phyloP scores from a whole-genome alignment of 1,140 invertebrate genomes.

The Pogonus chalceus region DNA sequence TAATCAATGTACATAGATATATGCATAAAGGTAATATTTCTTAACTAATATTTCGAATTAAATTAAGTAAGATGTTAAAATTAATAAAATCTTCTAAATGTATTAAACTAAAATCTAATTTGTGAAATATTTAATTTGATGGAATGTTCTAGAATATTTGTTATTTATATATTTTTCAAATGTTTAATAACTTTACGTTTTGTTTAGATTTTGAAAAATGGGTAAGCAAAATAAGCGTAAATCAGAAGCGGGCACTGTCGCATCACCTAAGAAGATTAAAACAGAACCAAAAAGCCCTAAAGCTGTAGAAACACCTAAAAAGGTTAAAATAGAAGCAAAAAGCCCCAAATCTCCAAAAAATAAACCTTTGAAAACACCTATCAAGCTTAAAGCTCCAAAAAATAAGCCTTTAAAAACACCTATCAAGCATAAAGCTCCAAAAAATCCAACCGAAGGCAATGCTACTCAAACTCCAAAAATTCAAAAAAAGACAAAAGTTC shows the following conservation, averaged over 20 bases:
- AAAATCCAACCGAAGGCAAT: not conserved
- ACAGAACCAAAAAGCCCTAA: not conserved
- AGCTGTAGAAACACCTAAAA: not conserved
- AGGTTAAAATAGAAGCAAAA: not conserved
- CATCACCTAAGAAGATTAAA: not conserved
- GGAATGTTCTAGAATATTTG: no score
- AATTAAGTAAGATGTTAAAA: no score
- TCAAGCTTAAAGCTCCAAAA: not conserved
- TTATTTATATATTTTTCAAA: not conserved
- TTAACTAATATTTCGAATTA: no score
- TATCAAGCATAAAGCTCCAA: not conserved
- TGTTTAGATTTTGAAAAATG: not conserved
- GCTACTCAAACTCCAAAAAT: not conserved
- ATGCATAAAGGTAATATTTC: no score
- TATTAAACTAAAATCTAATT: no score
- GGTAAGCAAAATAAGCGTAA: conserved; percentile 1
- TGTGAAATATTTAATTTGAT: no score
- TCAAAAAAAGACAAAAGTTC: not conserved
- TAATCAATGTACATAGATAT: no score
- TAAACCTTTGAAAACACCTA: not conserved
- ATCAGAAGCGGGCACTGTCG: not conserved
- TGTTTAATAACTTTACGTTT: not conserved
- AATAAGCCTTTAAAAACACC: not conserved
- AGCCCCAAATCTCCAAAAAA: not conserved
- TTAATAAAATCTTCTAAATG: no score